These are phyloP conservation scores for Sciurus carolinensis DNA, from an alignment of 2,797 vertebrate genomes.

Conservation along the genomic window DNA sequence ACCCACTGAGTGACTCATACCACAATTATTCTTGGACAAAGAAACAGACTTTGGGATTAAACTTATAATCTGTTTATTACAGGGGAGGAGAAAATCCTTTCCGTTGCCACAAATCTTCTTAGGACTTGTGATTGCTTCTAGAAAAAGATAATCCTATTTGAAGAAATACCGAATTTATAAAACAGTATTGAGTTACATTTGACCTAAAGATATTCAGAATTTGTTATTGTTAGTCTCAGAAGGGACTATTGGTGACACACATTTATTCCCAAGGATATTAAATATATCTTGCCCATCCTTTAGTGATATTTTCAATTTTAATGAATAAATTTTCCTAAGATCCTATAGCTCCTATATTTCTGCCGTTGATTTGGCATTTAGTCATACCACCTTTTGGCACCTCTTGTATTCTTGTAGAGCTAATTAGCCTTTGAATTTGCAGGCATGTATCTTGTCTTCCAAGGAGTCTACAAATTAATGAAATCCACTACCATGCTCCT, in stretches of 20 bases:
- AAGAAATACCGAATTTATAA: conserved; percentile 79
- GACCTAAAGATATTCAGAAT: conserved; percentile 56
- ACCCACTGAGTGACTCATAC: conserved; percentile 46
- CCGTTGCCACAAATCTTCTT: conserved; percentile 85
- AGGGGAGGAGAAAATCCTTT: conserved; percentile 74
- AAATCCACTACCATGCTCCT: neutral
- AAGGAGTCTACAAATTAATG: neutral
- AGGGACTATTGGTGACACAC: neutral
- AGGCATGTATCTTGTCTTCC: neutral
- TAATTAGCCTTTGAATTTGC: conserved; percentile 34
- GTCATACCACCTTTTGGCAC: neutral
- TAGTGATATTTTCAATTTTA: conserved; percentile 16
- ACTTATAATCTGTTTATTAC: conserved; percentile 85
- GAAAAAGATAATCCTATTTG: conserved; percentile 83
- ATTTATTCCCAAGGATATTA: conserved; percentile 37
- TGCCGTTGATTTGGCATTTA: conserved; percentile 17
- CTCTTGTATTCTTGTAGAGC: neutral
- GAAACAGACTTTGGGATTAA: conserved; percentile 79
- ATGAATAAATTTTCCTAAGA: neutral
- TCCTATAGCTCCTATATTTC: neutral
- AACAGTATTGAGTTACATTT: conserved; percentile 57
- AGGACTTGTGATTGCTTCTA: conserved; percentile 81
- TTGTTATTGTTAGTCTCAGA: neutral
- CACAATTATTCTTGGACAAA: conserved; percentile 78
- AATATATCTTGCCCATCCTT: neutral